Base-by-base conservation (phyloP, 2,797 vertebrate species). In the Rhabdomys pumilio region DNA sequence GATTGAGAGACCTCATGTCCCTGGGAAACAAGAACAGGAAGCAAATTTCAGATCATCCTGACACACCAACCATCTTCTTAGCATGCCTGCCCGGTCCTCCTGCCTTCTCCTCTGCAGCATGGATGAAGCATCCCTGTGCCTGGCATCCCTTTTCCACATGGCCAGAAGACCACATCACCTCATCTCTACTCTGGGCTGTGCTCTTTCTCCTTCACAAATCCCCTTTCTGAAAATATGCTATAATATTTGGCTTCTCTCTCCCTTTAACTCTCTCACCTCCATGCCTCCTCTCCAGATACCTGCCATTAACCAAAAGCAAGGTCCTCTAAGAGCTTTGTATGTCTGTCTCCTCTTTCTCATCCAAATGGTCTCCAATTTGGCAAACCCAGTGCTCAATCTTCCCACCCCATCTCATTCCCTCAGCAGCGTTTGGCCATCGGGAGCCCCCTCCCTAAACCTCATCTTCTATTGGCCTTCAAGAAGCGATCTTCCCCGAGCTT, bases 51-150 rank as follows among this genome's bases (percentile, higher is more conserved):
- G 44, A 57, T 83, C 29, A 34, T 7, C 72, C 72, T 44, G 29
- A 83, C 79, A 89, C 10, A 8, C 2, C 73, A 19, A 50, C 38
- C 91, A n/a, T 0, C 72, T 38, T 61, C 72, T 83, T 17, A 34
- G 55, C 34, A 11, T 6, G 55, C 15, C 22, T 0, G 1, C 41
- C 50, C 6, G 0, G 57, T 1, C 6, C 1, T 82, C 85, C 89
- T 79, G 6, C 67, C 90, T 79, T 31, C 81, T 82, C 31, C n/a
- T 50, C 41, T 38, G 3, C 31, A 41, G 20, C n/a, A 0, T 0
- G 14, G 31, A 65, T 6, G 38, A 84, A 81, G 76, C 5, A 6
- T n/a, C 24, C 50, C 55, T 81, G 12, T 26, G 76, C 89, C 59
- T 41, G 73, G 10, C 3, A 53, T 34, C 34, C 44, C 34, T 8